Evolutionary conservation across 1,140 invertebrate species (phyloP).

Genomic region (Caerostris darwini): DNA sequence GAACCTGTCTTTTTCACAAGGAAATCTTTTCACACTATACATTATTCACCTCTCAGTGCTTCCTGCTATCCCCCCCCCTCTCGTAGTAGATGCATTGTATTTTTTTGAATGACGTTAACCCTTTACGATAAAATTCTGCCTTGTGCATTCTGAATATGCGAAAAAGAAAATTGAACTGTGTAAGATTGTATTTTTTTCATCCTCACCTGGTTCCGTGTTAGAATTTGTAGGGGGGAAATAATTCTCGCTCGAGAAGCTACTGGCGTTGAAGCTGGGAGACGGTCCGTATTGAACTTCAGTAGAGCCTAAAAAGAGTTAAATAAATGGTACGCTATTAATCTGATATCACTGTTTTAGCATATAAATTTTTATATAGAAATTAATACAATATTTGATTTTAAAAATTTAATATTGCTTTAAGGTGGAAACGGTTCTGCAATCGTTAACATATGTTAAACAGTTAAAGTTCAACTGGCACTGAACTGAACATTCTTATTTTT

Average conservation of each 20-base stretch:
- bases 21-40: constrained; percentile 64
- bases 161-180: constrained; percentile 31
- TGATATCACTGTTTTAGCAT: not conserved
- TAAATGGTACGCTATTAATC: not conserved
- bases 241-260: constrained; percentile 74
- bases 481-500: no score
- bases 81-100: constrained; percentile 25
- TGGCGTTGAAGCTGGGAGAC: constrained; percentile 71
- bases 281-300: constrained; percentile 72
- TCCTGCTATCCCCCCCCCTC: not conserved
- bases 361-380: not conserved
- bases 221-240: constrained; percentile 74
- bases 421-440: not conserved
- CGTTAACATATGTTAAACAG: no score
- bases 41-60: constrained; percentile 62
- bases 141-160: not conserved
- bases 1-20: constrained; percentile 23
- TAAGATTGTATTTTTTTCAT: not conserved
- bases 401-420: not conserved
- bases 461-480: no score
- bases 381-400: not conserved
- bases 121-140: constrained; percentile 56
- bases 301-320: constrained; percentile 41
- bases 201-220: constrained; percentile 71
- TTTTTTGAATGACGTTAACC: constrained; percentile 74